phyloP scores from a whole-genome alignment of 1,140 invertebrate species.

The Achatina immaculata region DNA sequence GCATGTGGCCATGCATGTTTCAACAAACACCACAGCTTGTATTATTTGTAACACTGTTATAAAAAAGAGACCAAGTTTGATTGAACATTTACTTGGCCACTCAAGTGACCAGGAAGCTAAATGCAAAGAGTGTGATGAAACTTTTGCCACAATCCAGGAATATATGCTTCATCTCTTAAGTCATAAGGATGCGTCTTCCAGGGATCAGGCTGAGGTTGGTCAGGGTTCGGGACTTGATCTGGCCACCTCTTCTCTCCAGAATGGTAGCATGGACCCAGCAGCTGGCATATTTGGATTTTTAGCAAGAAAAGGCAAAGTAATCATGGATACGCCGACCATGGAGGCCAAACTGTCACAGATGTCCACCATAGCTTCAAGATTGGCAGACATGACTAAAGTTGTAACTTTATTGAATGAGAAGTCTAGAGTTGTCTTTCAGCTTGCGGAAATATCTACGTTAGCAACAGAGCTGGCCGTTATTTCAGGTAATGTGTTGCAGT shows the following conservation, averaged over 20 bases:
- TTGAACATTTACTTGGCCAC: slow-evolving; percentile 27
- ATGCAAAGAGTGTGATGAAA: slow-evolving; percentile 22
- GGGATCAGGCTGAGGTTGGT: background rate
- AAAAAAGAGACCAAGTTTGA: slow-evolving; percentile 2
- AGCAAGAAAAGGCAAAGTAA: slow-evolving; percentile 11
- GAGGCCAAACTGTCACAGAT: slow-evolving; percentile 13
- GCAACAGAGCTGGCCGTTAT: slow-evolving; percentile 12
- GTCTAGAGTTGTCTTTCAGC: slow-evolving; percentile 12
- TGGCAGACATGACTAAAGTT: slow-evolving; percentile 25
- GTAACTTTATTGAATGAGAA: slow-evolving; percentile 19
- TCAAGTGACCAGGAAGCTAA: background rate
- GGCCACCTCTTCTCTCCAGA: background rate
- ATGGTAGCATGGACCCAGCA: background rate
- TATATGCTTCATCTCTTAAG: slow-evolving; percentile 28
- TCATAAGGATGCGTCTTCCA: slow-evolving; percentile 1
- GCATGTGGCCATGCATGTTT: slow-evolving; percentile 27
- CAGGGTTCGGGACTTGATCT: slow-evolving; percentile 2
- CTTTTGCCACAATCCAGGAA: background rate
- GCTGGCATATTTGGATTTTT: background rate
- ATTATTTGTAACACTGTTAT: slow-evolving; percentile 22
- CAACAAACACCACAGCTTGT: slow-evolving; percentile 9
- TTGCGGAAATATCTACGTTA: slow-evolving; percentile 15
- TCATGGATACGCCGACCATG: slow-evolving; percentile 22
- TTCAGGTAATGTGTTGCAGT: slow-evolving; percentile 16
- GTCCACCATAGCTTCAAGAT: background rate